A percentile compares a stretch with the other conserved stretches of the same genome.
Conservation (phyloP, 1,140 invertebrate species). For the Rhopalosiphum padi region DNA sequence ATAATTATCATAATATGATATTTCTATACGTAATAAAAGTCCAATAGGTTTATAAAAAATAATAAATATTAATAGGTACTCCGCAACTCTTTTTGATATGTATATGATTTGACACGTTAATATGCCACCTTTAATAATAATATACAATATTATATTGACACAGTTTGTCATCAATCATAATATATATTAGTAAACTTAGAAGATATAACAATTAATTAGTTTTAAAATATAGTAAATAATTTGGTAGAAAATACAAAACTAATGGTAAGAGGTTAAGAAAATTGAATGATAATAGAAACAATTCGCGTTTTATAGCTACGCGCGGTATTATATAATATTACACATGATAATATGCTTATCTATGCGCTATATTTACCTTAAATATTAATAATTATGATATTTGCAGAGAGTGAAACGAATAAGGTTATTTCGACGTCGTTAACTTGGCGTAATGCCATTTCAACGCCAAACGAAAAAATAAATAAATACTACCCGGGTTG, state of each 20-base stretch:
- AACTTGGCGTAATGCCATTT: conserved; percentile 44
- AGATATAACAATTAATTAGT: not conserved
- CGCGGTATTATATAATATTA: not conserved
- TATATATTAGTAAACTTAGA: not conserved
- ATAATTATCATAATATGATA: not conserved
- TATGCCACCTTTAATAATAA: not conserved
- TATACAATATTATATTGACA: not conserved
- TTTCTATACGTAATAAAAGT: not conserved
- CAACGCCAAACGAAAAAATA: conserved; percentile 28
- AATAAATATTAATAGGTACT: not conserved
- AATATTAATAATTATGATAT: not conserved
- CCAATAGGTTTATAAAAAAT: not conserved
- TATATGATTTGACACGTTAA: not conserved
- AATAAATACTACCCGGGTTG: conserved; percentile 39
- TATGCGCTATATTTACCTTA: not conserved
- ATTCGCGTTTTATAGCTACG: not conserved
- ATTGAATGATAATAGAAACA: not conserved
- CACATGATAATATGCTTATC: not conserved
- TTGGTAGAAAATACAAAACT: not conserved
- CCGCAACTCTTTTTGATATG: not conserved
- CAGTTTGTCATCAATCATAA: not conserved
- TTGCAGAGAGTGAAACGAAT: conserved; percentile 25
- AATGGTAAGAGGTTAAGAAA: not conserved
- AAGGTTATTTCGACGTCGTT: conserved; percentile 27
- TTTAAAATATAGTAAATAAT: not conserved